Conservation (phyloP, 2,113 vertebrate species). For the Daphoenositta chrysoptera region DNA sequence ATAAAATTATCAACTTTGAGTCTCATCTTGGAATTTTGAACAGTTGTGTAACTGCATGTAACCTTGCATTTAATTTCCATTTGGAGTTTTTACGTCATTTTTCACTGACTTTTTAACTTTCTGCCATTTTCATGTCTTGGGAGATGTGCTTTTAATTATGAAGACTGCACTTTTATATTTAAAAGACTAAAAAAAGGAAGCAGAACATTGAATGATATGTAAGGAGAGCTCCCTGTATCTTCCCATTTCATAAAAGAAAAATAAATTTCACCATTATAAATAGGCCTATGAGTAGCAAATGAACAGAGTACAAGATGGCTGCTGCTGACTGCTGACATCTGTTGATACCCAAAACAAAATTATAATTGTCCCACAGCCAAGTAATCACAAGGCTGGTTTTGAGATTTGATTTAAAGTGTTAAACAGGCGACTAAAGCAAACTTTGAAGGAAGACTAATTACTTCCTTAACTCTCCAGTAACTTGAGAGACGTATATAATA, state of each 20-base stretch:
- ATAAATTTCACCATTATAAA: not conserved
- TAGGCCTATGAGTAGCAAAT: not conserved
- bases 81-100: not conserved
- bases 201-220: not conserved
- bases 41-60: not conserved
- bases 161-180: not conserved
- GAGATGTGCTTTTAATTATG: not conserved
- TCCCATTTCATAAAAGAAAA: not conserved
- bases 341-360: not conserved
- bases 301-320: not conserved
- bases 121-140: not conserved
- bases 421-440: not conserved
- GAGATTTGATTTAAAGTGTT: not conserved
- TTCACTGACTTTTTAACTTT: not conserved
- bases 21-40: not conserved
- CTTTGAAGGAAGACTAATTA: not conserved
- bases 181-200: not conserved
- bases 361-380: not conserved
- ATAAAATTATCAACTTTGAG: not conserved
- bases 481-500: not conserved
- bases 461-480: not conserved
- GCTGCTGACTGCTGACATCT: not conserved
- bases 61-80: not conserved
- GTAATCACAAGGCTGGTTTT: not conserved
- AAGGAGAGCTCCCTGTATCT: not conserved